Percentiles rank a stretch among this genome's conserved stretches.
Evolutionary conservation across 1,140 invertebrate genomes (phyloP).

Genomic region (Bombus polaris): DNA sequence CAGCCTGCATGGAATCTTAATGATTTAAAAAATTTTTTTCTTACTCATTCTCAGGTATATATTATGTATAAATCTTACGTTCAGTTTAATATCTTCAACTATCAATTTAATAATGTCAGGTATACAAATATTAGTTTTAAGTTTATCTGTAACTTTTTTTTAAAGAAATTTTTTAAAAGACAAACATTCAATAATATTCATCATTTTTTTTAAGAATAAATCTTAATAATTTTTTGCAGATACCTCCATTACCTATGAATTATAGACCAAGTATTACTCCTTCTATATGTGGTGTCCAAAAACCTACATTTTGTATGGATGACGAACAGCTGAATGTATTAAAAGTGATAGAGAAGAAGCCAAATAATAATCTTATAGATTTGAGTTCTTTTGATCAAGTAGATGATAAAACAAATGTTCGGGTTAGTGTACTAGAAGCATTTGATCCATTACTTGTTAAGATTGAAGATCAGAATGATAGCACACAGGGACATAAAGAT

Average conservation of each 20-base stretch:
- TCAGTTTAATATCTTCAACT: not conserved
- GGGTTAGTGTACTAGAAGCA: slow-evolving; percentile 91
- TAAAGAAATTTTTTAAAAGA: not conserved
- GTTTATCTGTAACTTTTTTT: not conserved
- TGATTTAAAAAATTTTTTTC: slow-evolving; percentile 78
- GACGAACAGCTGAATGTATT: slow-evolving; percentile 79
- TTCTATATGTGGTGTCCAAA: slow-evolving; percentile 57
- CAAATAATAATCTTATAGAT: slow-evolving; percentile 85
- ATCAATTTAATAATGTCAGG: not conserved
- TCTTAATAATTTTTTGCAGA: slow-evolving; percentile 70
- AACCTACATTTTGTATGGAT: slow-evolving; percentile 61
- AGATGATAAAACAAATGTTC: slow-evolving; percentile 85
- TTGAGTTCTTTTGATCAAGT: slow-evolving; percentile 80
- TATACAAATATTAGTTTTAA: not conserved
- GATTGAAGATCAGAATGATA: slow-evolving; percentile 76
- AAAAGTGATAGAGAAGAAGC: slow-evolving; percentile 82
- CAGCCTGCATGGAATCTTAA: slow-evolving; percentile 80
- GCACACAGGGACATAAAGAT: slow-evolving; percentile 62
- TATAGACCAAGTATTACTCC: slow-evolving; percentile 74
- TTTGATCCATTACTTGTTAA: slow-evolving; percentile 90
- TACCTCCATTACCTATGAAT: slow-evolving; percentile 80
- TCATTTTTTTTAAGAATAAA: not conserved
- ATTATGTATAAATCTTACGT: not conserved
- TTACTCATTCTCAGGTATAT: slow-evolving; percentile 75
- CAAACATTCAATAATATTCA: not conserved